Base-by-base conservation (phyloP, 2,113 vertebrate genomes). In the Grallaria varia region DNA sequence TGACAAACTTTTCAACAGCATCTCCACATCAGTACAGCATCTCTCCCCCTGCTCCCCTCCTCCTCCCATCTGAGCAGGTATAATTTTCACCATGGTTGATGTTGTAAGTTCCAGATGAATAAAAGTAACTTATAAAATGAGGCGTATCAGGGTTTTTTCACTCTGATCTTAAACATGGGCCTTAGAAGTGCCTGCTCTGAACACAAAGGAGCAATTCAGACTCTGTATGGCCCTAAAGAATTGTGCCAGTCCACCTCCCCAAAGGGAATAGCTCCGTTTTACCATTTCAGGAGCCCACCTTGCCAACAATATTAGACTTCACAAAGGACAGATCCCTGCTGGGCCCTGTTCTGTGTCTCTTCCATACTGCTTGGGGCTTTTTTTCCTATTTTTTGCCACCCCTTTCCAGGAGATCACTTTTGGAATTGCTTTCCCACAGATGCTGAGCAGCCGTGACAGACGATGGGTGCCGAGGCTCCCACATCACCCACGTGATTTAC, bases 161-260 rank as follows among this genome's bases (percentile, higher is more conserved):
- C 85, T 92, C 76, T 27, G 59, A 86, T 93, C 95, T 93, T 90
- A 86, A 88, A 68, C 64, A 45, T 0, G 12, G 73, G 76, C 90
- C 68, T 75, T 50, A 1, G 31, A 75, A 84, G 56, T 72, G 87
- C 73, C 87, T 74, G 87, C 59, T 95, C 60, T 44, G 44, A 58
- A 60, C 90, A 95, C 94, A 95, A 96, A 97, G 84, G 73, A 91
- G 60, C 47, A 53, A 92, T 95, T 94, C 87, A 95, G 59, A 23
- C 45, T 85, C 21, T 15, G 8, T 58, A 50, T 4, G 66, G 14
- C 47, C 74, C 79, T 31, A 3, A 86, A 66, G 78, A 89, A 74
- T 22, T 28, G 62, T 83, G 67, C 62, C 78, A 76, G 62, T 14
- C 93, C 72, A 19, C 27, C 44, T 47, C n/a, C 79, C 92, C 88